Percentiles rank a stretch among this genome's conserved stretches.
Evolutionary conservation across 2,888 invertebrate genomes (phyloP).

Genomic region (Teleiodes luculella): DNA sequence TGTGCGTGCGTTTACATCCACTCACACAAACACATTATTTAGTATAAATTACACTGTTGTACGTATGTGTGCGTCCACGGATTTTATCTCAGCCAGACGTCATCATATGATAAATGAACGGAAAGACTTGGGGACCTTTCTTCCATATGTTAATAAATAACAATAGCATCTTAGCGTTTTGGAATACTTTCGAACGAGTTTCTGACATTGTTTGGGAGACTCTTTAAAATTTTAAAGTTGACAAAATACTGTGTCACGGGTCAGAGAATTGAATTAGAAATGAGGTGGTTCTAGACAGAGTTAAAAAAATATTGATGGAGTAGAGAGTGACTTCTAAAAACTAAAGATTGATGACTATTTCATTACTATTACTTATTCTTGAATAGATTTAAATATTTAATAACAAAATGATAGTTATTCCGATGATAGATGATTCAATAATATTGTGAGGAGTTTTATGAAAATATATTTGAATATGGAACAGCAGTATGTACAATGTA

Average conservation of each 20-base stretch:
- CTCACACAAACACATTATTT: slow-evolving; percentile 10
- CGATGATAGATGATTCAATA: too few relatives aligned
- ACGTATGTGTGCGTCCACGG: slow-evolving; percentile 39
- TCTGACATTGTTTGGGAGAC: slow-evolving; percentile 20
- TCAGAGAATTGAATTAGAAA: slow-evolving; percentile 27
- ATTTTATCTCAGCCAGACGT: slow-evolving; percentile 57
- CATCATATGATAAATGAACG: slow-evolving; percentile 71
- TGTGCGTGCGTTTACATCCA: slow-evolving; percentile 15
- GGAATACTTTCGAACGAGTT: slow-evolving; percentile 48
- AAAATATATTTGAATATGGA: too few relatives aligned
- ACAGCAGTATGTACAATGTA: too few relatives aligned
- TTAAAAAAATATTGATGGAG: neutral
- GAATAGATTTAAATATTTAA: too few relatives aligned
- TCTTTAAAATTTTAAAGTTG: slow-evolving; percentile 23
- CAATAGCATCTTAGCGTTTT: slow-evolving; percentile 49
- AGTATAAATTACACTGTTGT: slow-evolving; percentile 25
- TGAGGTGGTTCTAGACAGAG: slow-evolving; percentile 4
- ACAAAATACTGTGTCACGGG: slow-evolving; percentile 26
- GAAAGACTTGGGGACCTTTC: slow-evolving; percentile 59
- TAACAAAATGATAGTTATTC: too few relatives aligned
- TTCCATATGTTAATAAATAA: slow-evolving; percentile 52
- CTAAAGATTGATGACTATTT: neutral
- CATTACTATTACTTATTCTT: neutral
- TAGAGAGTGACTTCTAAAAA: neutral
- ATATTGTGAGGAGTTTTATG: too few relatives aligned